These are phyloP conservation scores for Galeopterus variegatus DNA, from an alignment of 2,113 vertebrate species.

Conservation along the genomic window DNA sequence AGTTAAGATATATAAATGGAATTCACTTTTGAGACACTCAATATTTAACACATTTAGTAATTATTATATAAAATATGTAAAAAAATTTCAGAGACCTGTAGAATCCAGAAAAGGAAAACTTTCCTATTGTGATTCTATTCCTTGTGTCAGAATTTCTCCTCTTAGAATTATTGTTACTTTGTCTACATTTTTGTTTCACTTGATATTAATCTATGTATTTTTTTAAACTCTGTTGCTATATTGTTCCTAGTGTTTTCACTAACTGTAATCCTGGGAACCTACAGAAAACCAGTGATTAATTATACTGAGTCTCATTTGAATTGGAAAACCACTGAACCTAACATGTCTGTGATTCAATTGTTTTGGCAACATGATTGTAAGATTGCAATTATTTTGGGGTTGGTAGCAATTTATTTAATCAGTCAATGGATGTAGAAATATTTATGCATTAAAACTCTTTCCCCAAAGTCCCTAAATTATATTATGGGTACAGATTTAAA, in stretches of 20 bases:
- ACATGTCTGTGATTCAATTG: neutral
- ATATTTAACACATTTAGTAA: neutral
- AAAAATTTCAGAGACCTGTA: neutral
- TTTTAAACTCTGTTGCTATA: neutral
- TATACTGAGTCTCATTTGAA: conserved; percentile 1
- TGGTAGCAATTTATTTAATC: neutral
- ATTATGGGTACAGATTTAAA: neutral
- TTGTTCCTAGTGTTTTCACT: neutral
- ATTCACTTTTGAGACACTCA: neutral
- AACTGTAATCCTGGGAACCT: neutral
- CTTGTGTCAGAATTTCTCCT: neutral
- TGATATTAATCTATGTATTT: neutral
- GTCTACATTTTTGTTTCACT: neutral
- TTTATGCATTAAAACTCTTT: neutral
- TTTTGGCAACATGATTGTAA: neutral
- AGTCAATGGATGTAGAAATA: neutral
- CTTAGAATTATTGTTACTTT: neutral
- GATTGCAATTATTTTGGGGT: neutral
- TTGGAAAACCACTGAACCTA: neutral
- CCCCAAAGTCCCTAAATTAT: neutral
- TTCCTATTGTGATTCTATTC: neutral
- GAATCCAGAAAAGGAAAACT: neutral
- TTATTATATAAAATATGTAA: neutral
- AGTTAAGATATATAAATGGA: neutral
- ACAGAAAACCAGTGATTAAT: neutral